Evolutionary conservation across 2,888 invertebrate species (phyloP).

Genomic region (Lordiphosa fenestrarum): DNA sequence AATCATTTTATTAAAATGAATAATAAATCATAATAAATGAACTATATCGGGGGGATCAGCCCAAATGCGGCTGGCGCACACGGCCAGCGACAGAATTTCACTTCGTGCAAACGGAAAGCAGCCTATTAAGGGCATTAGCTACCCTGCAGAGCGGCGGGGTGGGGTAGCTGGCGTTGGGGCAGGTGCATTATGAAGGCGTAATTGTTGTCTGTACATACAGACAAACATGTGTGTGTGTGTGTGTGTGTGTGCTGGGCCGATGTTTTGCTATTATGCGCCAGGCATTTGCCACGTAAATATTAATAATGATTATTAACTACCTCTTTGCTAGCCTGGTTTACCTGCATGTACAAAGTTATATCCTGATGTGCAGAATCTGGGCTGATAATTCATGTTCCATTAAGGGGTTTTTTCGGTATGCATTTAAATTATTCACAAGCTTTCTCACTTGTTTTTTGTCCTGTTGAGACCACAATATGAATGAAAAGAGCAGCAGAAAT

Average conservation of each 20-base stretch:
- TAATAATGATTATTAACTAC: conserved; percentile 62
- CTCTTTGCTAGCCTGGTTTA: conserved; percentile 24
- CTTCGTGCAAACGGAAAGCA: conserved; percentile 1
- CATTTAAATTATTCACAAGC: conserved; percentile 8
- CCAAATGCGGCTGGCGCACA: conserved; percentile 1
- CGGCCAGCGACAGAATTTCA: not conserved
- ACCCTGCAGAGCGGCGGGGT: conserved; percentile 1
- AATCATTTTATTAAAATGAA: conserved; percentile 12
- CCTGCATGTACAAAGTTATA: conserved; percentile 19
- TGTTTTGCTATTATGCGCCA: conserved; percentile 44
- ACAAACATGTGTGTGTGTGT: conserved; percentile 8
- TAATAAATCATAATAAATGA: conserved; percentile 9
- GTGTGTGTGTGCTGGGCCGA: not conserved
- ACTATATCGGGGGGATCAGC: not conserved
- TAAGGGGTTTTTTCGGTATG: conserved; percentile 5
- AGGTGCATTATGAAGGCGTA: conserved; percentile 33
- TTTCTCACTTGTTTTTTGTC: not conserved
- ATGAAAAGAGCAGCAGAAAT: too few species aligned
- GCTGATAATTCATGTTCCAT: conserved; percentile 27
- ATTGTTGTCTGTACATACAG: conserved; percentile 23
- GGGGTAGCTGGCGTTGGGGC: conserved; percentile 15
- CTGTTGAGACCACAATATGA: too few species aligned
- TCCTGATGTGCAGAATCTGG: conserved; percentile 4
- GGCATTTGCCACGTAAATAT: conserved; percentile 42
- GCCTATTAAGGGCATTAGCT: not conserved